phyloP scores from a whole-genome alignment of 2,797 vertebrate genomes.

The Lacerta agilis region DNA sequence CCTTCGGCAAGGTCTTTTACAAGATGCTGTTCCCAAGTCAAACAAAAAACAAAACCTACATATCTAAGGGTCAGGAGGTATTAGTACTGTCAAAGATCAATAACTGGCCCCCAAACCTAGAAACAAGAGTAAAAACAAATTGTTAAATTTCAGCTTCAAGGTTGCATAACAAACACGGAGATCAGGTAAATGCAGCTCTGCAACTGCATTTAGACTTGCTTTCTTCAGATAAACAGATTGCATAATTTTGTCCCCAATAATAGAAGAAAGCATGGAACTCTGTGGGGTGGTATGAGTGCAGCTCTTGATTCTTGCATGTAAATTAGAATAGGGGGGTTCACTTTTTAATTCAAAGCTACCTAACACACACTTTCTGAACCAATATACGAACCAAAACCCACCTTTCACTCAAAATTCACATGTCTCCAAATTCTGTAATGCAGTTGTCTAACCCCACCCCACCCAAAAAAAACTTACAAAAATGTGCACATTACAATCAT shows the following conservation, averaged over 20 bases:
- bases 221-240: background rate
- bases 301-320: background rate
- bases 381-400: no score
- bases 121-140: background rate
- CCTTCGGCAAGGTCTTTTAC: slow-evolving; percentile 14
- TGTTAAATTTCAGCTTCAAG: background rate
- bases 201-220: background rate
- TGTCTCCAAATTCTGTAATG: no score
- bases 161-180: background rate
- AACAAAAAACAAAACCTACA: background rate
- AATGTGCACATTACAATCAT: no score
- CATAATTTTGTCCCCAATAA: background rate
- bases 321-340: no score
- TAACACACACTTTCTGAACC: no score
- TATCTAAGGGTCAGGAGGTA: background rate
- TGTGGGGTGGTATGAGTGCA: background rate
- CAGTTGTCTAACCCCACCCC: no score
- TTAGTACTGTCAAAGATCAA: slow-evolving; percentile 1
- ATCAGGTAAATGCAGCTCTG: background rate
- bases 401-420: no score
- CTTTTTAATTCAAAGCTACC: no score
- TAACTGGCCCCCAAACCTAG: background rate
- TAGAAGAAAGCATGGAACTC: background rate
- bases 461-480: no score
- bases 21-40: background rate